A percentile compares a stretch with the other conserved stretches of the same genome.
These are phyloP conservation scores for Xylophagus ater DNA, from an alignment of 2,888 invertebrate genomes.

Conservation along the genomic window DNA sequence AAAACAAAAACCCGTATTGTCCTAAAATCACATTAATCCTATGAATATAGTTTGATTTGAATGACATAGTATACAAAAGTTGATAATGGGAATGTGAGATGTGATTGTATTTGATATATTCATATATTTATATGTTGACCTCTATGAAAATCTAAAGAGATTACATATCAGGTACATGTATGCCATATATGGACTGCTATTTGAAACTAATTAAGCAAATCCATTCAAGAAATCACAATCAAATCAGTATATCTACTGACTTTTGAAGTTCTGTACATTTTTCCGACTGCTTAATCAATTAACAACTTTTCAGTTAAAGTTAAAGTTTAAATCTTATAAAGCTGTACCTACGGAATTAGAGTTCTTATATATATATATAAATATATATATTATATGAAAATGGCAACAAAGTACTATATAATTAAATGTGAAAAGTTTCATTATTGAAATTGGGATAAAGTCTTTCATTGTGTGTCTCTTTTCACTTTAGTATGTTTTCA, in stretches of 20 bases:
- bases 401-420: conserved; percentile 14
- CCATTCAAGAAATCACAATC: too few species aligned
- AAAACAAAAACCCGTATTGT: conserved; percentile 13
- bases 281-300: conserved; percentile 17
- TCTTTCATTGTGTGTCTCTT: not conserved
- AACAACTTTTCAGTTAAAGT: conserved; percentile 9
- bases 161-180: conserved; percentile 8
- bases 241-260: too few species aligned
- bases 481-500: not conserved
- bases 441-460: conserved; percentile 4
- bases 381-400: not conserved
- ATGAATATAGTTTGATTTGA: conserved; percentile 7
- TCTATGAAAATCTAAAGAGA: too few species aligned
- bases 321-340: not conserved
- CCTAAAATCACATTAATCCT: conserved; percentile 13
- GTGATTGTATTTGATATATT: too few species aligned
- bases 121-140: too few species aligned
- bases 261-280: too few species aligned
- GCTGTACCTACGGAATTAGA: too few species aligned
- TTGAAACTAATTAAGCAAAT: conserved; percentile 13
- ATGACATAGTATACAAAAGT: too few species aligned
- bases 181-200: conserved; percentile 1
- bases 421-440: conserved; percentile 17
- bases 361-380: conserved; percentile 4
- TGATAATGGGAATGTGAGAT: too few species aligned